Conservation (phyloP, 2,797 vertebrate genomes). For the Sebastes trivittatus region DNA sequence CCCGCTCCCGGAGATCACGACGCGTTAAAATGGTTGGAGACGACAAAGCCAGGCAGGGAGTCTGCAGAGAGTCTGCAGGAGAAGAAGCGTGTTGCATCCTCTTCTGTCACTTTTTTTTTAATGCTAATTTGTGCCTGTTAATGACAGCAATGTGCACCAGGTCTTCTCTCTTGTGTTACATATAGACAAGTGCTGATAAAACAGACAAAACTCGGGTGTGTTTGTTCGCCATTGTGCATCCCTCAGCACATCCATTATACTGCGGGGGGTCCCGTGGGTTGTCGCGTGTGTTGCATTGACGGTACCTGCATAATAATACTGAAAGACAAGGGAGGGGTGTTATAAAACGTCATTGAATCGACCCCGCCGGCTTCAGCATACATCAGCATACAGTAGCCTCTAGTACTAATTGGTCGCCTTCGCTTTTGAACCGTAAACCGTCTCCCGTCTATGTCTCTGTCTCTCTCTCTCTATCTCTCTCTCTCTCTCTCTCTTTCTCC, state of each 20-base stretch:
- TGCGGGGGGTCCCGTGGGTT: conserved; percentile 76
- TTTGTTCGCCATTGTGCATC: conserved; percentile 84
- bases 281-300: conserved; percentile 66
- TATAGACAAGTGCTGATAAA: conserved; percentile 56
- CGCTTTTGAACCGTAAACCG: conserved; percentile 73
- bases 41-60: conserved; percentile 55
- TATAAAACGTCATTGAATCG: conserved; percentile 71
- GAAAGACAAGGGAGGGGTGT: conserved; percentile 41
- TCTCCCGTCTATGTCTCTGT: conserved; percentile 36
- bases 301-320: conserved; percentile 59
- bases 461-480: conserved; percentile 16
- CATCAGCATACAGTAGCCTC: conserved; percentile 63
- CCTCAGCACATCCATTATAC: conserved; percentile 85
- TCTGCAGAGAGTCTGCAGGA: conserved; percentile 23
- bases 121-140: neutral
- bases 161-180: neutral
- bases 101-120: conserved; percentile 25
- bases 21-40: conserved; percentile 57
- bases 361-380: conserved; percentile 53
- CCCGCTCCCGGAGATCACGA: conserved; percentile 58
- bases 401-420: conserved; percentile 52
- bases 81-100: conserved; percentile 29
- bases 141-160: neutral
- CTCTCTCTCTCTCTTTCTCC: conserved; percentile 5
- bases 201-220: conserved; percentile 56